A percentile compares a stretch with the other conserved stretches of the same genome.
These are phyloP conservation scores for Semicossyphus pulcher DNA, from an alignment of 2,113 vertebrate genomes.

Conservation along the genomic window DNA sequence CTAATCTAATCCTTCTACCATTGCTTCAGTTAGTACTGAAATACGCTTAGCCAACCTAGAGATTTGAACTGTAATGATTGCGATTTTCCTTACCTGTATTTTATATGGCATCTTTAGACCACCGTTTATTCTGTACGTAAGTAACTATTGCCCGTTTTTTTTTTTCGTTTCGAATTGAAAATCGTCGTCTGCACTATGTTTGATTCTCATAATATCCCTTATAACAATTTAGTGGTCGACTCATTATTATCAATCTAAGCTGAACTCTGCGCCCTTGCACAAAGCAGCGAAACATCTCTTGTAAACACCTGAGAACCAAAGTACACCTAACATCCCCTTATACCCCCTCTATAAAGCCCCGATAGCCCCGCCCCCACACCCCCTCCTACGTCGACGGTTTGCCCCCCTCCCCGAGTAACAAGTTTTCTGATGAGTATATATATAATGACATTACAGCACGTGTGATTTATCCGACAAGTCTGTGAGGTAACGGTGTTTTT, in stretches of 20 bases:
- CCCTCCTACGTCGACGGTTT: conserved; percentile 25
- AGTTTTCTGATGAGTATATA: conserved; percentile 63
- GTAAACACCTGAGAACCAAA: conserved; percentile 81
- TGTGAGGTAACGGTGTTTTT: conserved; percentile 53
- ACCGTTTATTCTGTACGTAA: conserved; percentile 80
- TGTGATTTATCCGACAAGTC: conserved; percentile 65
- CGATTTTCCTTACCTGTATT: conserved; percentile 85
- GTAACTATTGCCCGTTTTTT: conserved; percentile 77
- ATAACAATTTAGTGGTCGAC: conserved; percentile 56
- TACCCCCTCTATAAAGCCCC: conserved; percentile 5
- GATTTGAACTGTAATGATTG: conserved; percentile 85
- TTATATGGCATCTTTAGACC: conserved; percentile 85
- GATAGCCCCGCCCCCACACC: background rate
- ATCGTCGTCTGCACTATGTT: conserved; percentile 77
- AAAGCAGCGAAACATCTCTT: conserved; percentile 73
- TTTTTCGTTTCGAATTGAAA: conserved; percentile 71
- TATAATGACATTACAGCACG: conserved; percentile 68
- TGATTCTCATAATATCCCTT: conserved; percentile 69
- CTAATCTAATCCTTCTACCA: conserved; percentile 86
- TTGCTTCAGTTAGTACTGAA: conserved; percentile 86
- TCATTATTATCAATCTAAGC: conserved; percentile 57
- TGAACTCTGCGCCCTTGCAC: conserved; percentile 80
- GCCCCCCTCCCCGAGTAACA: conserved; percentile 43
- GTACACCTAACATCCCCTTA: conserved; percentile 60
- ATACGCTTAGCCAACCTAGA: conserved; percentile 86